Conservation (phyloP, 1,140 invertebrate species). For the Triops cancriformis region DNA sequence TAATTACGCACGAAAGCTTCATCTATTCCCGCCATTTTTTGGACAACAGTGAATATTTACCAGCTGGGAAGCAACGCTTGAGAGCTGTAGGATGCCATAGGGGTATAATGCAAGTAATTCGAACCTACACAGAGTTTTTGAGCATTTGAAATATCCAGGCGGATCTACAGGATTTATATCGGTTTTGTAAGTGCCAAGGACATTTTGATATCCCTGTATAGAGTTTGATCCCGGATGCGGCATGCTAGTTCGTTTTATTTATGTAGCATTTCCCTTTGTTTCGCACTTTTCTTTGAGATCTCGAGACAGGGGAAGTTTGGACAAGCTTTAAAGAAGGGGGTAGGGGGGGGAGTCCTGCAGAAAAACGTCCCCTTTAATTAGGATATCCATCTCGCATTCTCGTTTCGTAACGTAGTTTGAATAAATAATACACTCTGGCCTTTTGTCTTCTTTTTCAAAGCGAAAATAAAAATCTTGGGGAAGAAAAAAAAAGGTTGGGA, state of each 20-base stretch:
- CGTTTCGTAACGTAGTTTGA: not conserved
- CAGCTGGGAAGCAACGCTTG: too few relatives aligned
- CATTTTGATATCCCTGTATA: too few relatives aligned
- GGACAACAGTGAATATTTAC: too few relatives aligned
- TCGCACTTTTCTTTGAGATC: not conserved
- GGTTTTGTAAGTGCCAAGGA: too few relatives aligned
- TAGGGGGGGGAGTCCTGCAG: not conserved
- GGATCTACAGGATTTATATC: too few relatives aligned
- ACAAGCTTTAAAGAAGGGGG: not conserved
- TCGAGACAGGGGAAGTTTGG: not conserved
- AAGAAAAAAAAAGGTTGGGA: not conserved
- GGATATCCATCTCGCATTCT: constrained; percentile 13
- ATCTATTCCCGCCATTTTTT: too few relatives aligned
- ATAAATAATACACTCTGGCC: not conserved
- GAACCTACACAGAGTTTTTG: too few relatives aligned
- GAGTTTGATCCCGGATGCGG: constrained; percentile 1
- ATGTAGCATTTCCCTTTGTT: not conserved
- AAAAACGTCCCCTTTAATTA: constrained; percentile 14
- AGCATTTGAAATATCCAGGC: too few relatives aligned
- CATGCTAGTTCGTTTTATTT: not conserved
- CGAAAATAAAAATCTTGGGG: not conserved
- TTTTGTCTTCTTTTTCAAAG: not conserved
- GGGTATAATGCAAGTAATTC: too few relatives aligned
- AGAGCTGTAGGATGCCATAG: too few relatives aligned
- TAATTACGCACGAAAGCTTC: too few relatives aligned